These are phyloP conservation scores for Brachionus koreanus DNA, from an alignment of 1,140 invertebrate genomes.

Conservation along the genomic window DNA sequence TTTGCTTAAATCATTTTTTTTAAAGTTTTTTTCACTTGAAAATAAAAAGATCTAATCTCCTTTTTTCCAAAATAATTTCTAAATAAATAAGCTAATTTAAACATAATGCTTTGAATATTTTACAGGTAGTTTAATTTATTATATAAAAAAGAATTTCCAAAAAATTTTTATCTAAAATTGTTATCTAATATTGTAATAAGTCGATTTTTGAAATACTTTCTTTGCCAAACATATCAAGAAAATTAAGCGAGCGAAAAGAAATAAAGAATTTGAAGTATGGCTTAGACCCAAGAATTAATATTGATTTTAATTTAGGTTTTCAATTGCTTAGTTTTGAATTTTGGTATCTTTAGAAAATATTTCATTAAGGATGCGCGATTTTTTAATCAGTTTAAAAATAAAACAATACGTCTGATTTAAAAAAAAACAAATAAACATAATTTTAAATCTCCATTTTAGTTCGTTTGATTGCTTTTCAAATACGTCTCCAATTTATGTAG, in stretches of 20 bases:
- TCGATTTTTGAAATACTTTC: background rate
- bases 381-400: background rate
- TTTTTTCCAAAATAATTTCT: no score
- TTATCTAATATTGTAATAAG: conserved; percentile 3
- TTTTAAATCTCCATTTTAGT: no score
- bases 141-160: background rate
- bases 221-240: background rate
- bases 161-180: background rate
- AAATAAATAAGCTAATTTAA: no score
- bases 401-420: no score
- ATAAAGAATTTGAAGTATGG: background rate
- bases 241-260: conserved; percentile 1
- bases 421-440: no score
- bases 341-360: background rate
- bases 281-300: background rate
- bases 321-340: background rate
- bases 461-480: no score
- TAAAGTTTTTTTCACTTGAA: no score
- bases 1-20: no score
- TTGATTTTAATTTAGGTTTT: background rate
- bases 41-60: no score
- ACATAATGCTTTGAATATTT: background rate
- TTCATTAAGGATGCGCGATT: background rate
- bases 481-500: no score
- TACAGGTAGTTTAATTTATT: background rate